These are phyloP conservation scores for Acleris holmiana DNA, from an alignment of 2,888 invertebrate species.

Conservation along the genomic window DNA sequence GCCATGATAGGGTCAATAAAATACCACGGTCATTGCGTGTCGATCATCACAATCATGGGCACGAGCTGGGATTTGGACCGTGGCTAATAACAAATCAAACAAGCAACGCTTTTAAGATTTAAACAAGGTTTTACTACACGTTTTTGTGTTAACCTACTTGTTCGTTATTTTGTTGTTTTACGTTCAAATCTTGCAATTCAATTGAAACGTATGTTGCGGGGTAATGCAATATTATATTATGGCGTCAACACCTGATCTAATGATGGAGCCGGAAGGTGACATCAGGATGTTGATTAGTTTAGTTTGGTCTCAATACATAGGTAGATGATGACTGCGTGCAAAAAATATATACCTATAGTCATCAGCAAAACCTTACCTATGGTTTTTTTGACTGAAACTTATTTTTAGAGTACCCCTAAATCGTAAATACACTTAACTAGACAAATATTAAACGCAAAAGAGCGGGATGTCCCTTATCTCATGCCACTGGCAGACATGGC, in stretches of 20 bases:
- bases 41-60: constrained; percentile 26
- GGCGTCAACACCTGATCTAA: background rate
- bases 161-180: no score
- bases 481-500: constrained; percentile 19
- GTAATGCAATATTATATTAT: no score
- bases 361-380: no score
- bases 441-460: constrained; percentile 44
- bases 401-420: background rate
- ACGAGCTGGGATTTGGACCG: background rate
- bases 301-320: no score
- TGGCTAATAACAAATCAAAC: background rate
- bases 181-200: no score
- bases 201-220: no score
- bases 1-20: constrained; percentile 50
- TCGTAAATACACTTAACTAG: constrained; percentile 23
- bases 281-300: no score
- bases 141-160: no score
- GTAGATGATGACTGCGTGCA: no score
- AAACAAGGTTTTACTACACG: no score
- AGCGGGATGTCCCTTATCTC: constrained; percentile 11
- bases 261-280: background rate
- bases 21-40: constrained; percentile 45
- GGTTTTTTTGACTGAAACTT: no score
- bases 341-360: no score
- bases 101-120: background rate